Conservation (phyloP, 1,140 invertebrate genomes). For the Nomia melanderi region DNA sequence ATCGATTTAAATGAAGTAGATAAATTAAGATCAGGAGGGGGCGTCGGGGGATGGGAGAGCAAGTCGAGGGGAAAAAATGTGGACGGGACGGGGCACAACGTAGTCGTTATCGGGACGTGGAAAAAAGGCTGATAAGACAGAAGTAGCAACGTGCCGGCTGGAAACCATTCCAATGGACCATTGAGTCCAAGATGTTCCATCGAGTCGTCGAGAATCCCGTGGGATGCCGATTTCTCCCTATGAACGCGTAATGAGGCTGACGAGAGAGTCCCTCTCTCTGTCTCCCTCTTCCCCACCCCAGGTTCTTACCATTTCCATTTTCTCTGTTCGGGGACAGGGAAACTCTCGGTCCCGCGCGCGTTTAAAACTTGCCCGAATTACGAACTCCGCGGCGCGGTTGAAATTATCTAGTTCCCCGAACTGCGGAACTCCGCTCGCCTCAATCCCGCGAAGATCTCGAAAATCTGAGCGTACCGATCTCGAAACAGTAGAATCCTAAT, state of each 20-base stretch:
- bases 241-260: slow-evolving; percentile 55
- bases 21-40: slow-evolving; percentile 35
- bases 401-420: slow-evolving; percentile 52
- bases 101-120: slow-evolving; percentile 46
- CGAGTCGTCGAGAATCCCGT: slow-evolving; percentile 18
- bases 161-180: slow-evolving; percentile 51
- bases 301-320: slow-evolving; percentile 18
- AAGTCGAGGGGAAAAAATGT: slow-evolving; percentile 15
- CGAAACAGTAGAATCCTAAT: slow-evolving; percentile 13
- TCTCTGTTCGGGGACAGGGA: background rate
- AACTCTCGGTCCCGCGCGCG: slow-evolving; percentile 17
- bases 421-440: slow-evolving; percentile 1
- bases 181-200: slow-evolving; percentile 55
- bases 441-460: slow-evolving; percentile 16
- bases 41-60: background rate
- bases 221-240: slow-evolving; percentile 52
- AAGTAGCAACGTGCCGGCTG: slow-evolving; percentile 46
- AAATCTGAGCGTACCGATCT: background rate
- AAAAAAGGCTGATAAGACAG: slow-evolving; percentile 56
- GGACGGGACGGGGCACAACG: background rate
- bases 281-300: background rate
- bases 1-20: slow-evolving; percentile 48
- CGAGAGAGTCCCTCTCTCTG: background rate
- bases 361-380: slow-evolving; percentile 58
- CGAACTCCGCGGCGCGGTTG: slow-evolving; percentile 18